These are phyloP conservation scores for Siphamia tubifer DNA, from an alignment of 2,113 vertebrate genomes.

Conservation along the genomic window DNA sequence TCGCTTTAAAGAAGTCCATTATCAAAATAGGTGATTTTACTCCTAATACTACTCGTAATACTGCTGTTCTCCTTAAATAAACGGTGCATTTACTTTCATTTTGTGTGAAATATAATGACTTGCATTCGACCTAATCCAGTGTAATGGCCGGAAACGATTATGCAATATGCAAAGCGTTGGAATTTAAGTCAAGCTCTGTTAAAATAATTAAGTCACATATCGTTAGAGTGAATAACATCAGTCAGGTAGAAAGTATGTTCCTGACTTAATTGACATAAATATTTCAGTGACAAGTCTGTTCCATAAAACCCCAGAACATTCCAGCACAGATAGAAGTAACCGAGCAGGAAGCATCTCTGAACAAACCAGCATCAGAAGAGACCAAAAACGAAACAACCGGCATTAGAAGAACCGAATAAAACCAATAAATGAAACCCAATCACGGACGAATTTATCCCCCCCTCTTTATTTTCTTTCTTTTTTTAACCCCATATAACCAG, in stretches of 20 bases:
- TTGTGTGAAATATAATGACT: neutral
- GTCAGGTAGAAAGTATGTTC: too few species aligned
- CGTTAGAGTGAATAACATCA: too few species aligned
- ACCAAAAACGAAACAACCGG: constrained; percentile 38
- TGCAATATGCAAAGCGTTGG: constrained; percentile 15
- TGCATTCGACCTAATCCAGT: constrained; percentile 12
- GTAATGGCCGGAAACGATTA: constrained; percentile 33
- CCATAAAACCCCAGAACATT: constrained; percentile 61
- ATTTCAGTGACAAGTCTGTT: neutral
- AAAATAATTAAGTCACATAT: neutral
- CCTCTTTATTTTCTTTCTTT: neutral
- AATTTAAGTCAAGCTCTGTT: neutral
- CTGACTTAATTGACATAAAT: too few species aligned
- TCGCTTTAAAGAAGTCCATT: too few species aligned
- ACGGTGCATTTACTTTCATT: neutral
- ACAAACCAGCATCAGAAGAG: neutral
- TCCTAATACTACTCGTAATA: too few species aligned
- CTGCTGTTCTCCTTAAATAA: neutral
- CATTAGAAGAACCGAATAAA: neutral
- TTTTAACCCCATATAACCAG: neutral
- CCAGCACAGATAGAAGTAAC: constrained; percentile 19
- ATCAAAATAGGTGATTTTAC: too few species aligned
- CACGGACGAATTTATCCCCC: neutral
- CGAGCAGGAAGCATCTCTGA: constrained; percentile 5
- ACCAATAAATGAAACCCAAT: neutral